phyloP scores from a whole-genome alignment of 2,797 vertebrate genomes.

The Decapterus maruadsi region DNA sequence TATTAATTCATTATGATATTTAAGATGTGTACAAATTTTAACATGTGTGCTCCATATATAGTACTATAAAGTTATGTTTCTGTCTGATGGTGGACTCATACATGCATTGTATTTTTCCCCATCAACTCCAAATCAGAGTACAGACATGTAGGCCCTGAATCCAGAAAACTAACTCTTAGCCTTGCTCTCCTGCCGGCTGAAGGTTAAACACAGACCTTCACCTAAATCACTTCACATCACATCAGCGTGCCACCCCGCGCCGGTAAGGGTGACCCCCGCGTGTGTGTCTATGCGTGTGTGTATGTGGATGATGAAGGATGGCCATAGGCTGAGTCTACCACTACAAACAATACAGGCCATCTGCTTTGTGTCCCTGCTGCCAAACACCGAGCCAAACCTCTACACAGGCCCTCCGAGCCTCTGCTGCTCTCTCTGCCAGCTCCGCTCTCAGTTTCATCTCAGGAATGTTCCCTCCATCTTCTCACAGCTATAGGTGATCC shows the following conservation, averaged over 20 bases:
- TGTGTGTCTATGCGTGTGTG: no score
- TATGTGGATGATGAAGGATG: conserved; percentile 44
- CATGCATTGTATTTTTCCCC: not conserved
- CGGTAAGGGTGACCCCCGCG: not conserved
- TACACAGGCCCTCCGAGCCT: conserved; percentile 5
- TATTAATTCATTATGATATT: no score
- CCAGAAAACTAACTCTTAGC: not conserved
- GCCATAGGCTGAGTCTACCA: conserved; percentile 59
- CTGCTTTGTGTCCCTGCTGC: conserved; percentile 58
- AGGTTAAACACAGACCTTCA: conserved; percentile 8
- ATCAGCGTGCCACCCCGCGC: conserved; percentile 5
- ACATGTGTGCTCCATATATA: no score
- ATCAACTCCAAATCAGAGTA: not conserved
- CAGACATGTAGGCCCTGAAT: no score
- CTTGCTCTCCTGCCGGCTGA: not conserved
- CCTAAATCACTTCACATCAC: conserved; percentile 6
- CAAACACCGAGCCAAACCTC: conserved; percentile 17
- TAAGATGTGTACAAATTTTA: no score
- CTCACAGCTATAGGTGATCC: not conserved
- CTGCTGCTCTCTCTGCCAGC: not conserved
- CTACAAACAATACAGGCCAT: conserved; percentile 72
- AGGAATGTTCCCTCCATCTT: not conserved
- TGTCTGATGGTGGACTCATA: not conserved
- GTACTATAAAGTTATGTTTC: no score
- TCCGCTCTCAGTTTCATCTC: conserved; percentile 15